Conservation (phyloP, 2,888 invertebrate species). For the Doris montereyensis region DNA sequence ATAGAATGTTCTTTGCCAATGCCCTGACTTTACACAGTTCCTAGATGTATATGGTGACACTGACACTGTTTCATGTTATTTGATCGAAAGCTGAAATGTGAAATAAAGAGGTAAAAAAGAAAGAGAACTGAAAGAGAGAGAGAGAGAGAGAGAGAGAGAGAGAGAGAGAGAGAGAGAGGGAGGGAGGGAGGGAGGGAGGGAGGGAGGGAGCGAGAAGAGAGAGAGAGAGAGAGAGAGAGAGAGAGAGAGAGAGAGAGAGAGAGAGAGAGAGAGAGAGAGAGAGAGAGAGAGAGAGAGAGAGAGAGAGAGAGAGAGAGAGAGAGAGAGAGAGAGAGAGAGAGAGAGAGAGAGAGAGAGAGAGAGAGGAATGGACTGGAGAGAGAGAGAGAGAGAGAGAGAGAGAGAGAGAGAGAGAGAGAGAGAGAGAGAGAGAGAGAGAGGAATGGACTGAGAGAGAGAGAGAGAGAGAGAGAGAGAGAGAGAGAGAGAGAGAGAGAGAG, state of each 20-base stretch:
- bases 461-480: no score
- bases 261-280: background rate
- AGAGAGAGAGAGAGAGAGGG: background rate
- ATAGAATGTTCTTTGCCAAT: no score
- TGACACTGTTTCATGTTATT: no score
- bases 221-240: background rate
- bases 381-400: no score
- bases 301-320: background rate
- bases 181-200: background rate
- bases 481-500: no score
- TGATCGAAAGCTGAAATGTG: background rate
- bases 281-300: background rate
- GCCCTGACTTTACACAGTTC: no score
- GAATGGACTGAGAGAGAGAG: no score
- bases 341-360: background rate
- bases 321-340: background rate
- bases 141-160: background rate
- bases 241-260: background rate
- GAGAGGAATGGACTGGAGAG: no score
- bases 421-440: no score
- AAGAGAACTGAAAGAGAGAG: background rate
- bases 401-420: no score
- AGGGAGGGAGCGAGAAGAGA: background rate
- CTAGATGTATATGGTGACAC: no score
- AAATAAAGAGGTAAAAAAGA: background rate